Evolutionary conservation across 2,797 vertebrate genomes (phyloP).

Genomic region (Myotis vivesi): DNA sequence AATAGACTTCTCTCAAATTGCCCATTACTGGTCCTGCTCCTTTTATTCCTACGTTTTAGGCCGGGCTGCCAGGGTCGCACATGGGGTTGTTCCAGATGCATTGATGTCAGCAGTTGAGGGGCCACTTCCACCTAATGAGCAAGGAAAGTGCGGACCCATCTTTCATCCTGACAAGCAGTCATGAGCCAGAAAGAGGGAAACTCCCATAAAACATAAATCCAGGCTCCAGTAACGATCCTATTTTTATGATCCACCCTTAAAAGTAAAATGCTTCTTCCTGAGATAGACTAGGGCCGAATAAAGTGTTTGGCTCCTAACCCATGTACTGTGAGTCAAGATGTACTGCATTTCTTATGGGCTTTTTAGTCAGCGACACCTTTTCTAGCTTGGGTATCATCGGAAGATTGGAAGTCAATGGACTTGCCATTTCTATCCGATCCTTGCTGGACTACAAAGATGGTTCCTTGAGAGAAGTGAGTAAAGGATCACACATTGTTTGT

Average conservation of each 20-base stretch:
- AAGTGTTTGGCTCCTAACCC: neutral
- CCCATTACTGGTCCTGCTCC: neutral
- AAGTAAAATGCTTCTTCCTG: constrained; percentile 23
- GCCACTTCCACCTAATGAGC: constrained; percentile 57
- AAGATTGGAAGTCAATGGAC: neutral
- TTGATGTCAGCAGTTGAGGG: constrained; percentile 53
- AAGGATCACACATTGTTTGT: neutral
- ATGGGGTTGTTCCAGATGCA: constrained; percentile 14
- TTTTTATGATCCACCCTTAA: constrained; percentile 19
- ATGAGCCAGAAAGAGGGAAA: constrained; percentile 28
- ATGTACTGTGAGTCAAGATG: constrained; percentile 8
- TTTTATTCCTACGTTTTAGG: neutral
- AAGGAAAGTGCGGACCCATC: constrained; percentile 31
- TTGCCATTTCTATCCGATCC: neutral
- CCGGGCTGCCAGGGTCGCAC: neutral
- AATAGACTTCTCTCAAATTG: neutral
- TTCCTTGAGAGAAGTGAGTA: neutral
- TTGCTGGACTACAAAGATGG: neutral
- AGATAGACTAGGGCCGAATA: neutral
- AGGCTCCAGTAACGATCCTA: neutral
- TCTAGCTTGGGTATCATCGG: neutral
- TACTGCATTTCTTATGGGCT: neutral
- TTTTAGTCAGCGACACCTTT: neutral
- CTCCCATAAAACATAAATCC: neutral
- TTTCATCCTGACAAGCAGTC: constrained; percentile 50